phyloP scores from a whole-genome alignment of 2,888 invertebrate species.

The Ellobium chinense region DNA sequence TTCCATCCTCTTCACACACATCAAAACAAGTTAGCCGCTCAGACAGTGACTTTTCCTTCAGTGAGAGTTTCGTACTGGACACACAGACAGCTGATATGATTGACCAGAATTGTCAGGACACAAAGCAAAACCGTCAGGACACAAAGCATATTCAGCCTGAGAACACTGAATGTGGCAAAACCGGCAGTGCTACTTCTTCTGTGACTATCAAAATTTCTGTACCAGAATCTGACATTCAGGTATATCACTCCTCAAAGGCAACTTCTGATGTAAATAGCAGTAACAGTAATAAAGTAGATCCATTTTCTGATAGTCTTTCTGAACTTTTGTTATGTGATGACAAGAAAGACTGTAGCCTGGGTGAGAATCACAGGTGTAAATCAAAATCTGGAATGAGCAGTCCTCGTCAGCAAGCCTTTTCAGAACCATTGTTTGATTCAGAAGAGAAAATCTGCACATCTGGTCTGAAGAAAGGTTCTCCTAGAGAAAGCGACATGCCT shows the following conservation, averaged over 20 bases:
- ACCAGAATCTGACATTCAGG: not conserved
- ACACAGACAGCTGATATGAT: slow-evolving; percentile 62
- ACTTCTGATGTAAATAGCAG: not conserved
- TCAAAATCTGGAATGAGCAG: not conserved
- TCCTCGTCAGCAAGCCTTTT: not conserved
- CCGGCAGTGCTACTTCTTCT: not conserved
- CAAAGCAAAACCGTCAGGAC: not conserved
- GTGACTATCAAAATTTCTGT: not conserved
- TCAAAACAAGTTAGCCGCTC: not conserved
- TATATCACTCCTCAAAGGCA: not conserved
- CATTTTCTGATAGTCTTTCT: slow-evolving; percentile 16
- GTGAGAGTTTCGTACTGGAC: slow-evolving; percentile 68
- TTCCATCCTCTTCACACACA: not conserved
- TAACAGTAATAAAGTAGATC: not conserved
- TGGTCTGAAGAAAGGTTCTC: too few species aligned
- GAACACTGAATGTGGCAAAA: too few species aligned
- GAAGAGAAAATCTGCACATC: not conserved
- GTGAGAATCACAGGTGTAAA: not conserved
- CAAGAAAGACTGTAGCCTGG: not conserved
- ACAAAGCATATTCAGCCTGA: too few species aligned
- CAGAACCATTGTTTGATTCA: slow-evolving; percentile 21
- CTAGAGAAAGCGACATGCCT: too few species aligned
- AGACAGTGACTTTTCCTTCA: slow-evolving; percentile 50
- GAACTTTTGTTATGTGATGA: not conserved
- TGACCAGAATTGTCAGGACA: slow-evolving; percentile 14